Base-by-base conservation (phyloP, 2,888 invertebrate genomes). In the Calliphora vomitoria region DNA sequence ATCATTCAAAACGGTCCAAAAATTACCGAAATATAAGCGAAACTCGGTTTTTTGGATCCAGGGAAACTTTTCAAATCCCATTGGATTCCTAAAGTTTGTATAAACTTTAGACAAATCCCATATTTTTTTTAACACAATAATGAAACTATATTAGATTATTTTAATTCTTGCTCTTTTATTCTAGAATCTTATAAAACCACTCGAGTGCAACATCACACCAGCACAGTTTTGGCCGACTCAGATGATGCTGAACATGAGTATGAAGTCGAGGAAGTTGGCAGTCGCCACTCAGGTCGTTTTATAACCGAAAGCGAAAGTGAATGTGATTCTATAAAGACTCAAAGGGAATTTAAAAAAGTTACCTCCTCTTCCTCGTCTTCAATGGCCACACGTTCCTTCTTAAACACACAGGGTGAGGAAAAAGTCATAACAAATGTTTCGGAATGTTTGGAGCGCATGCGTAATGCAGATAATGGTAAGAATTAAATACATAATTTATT, bases 381-480 rank as follows among this genome's bases (percentile, higher is more conserved):
- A 25, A 83, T 44, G 82, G 76, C 82, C 3, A 93, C 94, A 1
- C 94, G 95, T 84, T 96, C 96, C 13, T 97, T 97, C 93, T 94
- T 97, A 38, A 96, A 96, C 91, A 96, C 96, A 93, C 90, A 90
- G 47, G 95, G 94, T 90, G 92, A 91, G 86, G 95, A 95, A 18
- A 96, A 96, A 91, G 96, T 97, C 72, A 96, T 97, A 75, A 95
- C 96, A 5, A 96, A 96, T 4, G 96, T 97, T 2, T 95, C 96
- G 91, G 97, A 97, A 91, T 96, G 97, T 18, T 94, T 97, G 79
- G 95, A 95, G 6, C 95, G 97, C 89, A 97, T 97, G 97, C 96
- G 96, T 92, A 96, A 96, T 91, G 96, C 96, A 89, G 96, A 96
- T 91, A 95, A 95, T 89, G 96, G 96, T 96, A 89, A 91, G 91